These are phyloP conservation scores for Gasterosteus nipponicus DNA, from an alignment of 2,113 vertebrate genomes.

Conservation along the genomic window DNA sequence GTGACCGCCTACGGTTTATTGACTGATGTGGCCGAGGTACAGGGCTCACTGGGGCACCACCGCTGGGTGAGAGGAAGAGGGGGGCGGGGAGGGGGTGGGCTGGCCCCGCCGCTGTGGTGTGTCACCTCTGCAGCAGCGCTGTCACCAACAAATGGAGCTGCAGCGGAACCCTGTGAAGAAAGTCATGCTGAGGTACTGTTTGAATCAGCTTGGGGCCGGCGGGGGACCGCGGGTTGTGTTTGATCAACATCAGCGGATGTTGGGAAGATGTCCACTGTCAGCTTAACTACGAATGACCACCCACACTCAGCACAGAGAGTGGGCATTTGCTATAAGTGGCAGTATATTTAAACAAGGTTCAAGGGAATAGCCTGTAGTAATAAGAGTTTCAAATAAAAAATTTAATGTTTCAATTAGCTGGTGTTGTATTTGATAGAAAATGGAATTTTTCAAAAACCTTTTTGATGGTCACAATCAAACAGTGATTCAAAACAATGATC, in stretches of 20 bases:
- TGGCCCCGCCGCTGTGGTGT: conserved; percentile 69
- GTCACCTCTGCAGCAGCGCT: conserved; percentile 73
- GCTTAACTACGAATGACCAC: conserved; percentile 65
- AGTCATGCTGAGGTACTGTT: conserved; percentile 74
- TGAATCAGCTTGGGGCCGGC: conserved; percentile 71
- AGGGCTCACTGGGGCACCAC: conserved; percentile 64
- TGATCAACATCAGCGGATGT: conserved; percentile 76
- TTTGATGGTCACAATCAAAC: not conserved
- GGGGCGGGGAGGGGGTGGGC: conserved; percentile 38
- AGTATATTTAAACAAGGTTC: conserved; percentile 18
- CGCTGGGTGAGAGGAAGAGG: conserved; percentile 62
- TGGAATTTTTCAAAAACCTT: not conserved
- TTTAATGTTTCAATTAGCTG: not conserved
- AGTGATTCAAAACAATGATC: not conserved
- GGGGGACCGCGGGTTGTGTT: conserved; percentile 72
- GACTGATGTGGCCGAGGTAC: conserved; percentile 62
- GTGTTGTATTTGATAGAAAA: not conserved
- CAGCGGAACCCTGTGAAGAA: conserved; percentile 73
- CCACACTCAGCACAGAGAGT: conserved; percentile 59
- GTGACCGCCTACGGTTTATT: conserved; percentile 62
- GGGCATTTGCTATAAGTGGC: conserved; percentile 21
- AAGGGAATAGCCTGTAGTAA: not conserved
- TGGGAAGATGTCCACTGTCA: conserved; percentile 66
- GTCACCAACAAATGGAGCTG: conserved; percentile 78
- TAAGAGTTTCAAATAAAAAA: not conserved